A percentile compares a stretch with the other conserved stretches of the same genome.
Conservation (phyloP, 2,888 invertebrate species). For the Noctua comes region DNA sequence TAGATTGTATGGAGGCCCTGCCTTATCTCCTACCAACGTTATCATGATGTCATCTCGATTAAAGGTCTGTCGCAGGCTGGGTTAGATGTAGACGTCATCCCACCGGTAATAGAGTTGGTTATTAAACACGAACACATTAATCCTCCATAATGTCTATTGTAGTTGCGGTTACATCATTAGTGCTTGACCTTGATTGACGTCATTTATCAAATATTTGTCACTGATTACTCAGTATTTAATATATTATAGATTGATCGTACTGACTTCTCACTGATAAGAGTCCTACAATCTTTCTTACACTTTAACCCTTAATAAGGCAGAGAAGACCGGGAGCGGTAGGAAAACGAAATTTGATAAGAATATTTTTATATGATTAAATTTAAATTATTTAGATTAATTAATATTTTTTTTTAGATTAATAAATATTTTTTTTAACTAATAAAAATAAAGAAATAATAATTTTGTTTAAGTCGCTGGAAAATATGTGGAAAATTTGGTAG, state of each 20-base stretch:
- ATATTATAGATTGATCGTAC: conserved; percentile 56
- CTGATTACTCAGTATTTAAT: conserved; percentile 73
- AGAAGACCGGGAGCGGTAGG: too few relatives aligned
- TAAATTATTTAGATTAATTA: too few relatives aligned
- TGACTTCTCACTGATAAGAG: conserved; percentile 23
- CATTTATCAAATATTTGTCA: conserved; percentile 78
- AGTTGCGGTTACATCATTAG: conserved; percentile 82
- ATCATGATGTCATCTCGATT: conserved; percentile 83
- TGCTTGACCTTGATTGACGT: conserved; percentile 80
- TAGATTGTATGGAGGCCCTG: conserved; percentile 42
- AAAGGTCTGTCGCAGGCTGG: conserved; percentile 71
- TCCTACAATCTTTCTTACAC: conserved; percentile 25
- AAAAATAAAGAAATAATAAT: too few relatives aligned
- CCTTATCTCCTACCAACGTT: conserved; percentile 63
- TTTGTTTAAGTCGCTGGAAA: too few relatives aligned
- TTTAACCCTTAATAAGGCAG: not conserved
- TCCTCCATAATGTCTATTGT: conserved; percentile 72
- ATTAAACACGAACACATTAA: conserved; percentile 74
- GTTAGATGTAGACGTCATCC: conserved; percentile 59
- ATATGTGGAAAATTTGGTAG: too few relatives aligned
- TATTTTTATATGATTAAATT: too few relatives aligned
- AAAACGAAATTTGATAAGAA: too few relatives aligned
- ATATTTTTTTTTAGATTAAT: too few relatives aligned
- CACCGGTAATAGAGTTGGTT: conserved; percentile 71
- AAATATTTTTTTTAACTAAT: too few relatives aligned